Conservation (phyloP, 2,797 vertebrate species). For the Tadarida brasiliensis region DNA sequence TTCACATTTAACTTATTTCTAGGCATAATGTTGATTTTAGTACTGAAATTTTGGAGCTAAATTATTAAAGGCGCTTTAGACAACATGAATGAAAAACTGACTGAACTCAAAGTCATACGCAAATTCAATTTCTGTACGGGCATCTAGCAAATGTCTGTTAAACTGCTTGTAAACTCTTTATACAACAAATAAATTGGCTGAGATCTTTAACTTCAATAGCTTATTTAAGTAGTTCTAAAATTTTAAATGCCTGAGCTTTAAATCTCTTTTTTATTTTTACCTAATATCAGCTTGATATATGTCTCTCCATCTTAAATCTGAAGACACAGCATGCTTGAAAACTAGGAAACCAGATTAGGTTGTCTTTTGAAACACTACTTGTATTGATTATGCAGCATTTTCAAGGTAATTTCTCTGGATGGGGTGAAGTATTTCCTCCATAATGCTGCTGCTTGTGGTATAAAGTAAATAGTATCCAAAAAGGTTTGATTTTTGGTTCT, state of each 20-base stretch:
- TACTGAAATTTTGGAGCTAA: slow-evolving; percentile 35
- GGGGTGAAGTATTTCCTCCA: neutral
- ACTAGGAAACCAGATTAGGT: neutral
- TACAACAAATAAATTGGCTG: slow-evolving; percentile 37
- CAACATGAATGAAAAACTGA: slow-evolving; percentile 66
- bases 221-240: slow-evolving; percentile 58
- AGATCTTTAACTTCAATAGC: slow-evolving; percentile 58
- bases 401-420: neutral
- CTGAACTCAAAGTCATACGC: slow-evolving; percentile 25
- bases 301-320: slow-evolving; percentile 32
- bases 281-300: neutral
- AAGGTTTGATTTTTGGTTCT: neutral
- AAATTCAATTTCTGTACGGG: slow-evolving; percentile 35
- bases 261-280: neutral
- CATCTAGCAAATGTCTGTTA: slow-evolving; percentile 45
- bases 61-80: slow-evolving; percentile 51
- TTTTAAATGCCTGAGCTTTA: slow-evolving; percentile 2
- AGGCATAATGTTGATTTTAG: slow-evolving; percentile 66
- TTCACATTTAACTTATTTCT: slow-evolving; percentile 69
- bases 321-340: slow-evolving; percentile 14
- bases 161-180: slow-evolving; percentile 30
- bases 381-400: neutral
- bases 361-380: neutral
- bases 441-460: neutral
- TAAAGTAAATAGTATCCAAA: slow-evolving; percentile 9